Evolutionary conservation across 2,797 vertebrate species (phyloP).

Genomic region (Alauda arvensis): DNA sequence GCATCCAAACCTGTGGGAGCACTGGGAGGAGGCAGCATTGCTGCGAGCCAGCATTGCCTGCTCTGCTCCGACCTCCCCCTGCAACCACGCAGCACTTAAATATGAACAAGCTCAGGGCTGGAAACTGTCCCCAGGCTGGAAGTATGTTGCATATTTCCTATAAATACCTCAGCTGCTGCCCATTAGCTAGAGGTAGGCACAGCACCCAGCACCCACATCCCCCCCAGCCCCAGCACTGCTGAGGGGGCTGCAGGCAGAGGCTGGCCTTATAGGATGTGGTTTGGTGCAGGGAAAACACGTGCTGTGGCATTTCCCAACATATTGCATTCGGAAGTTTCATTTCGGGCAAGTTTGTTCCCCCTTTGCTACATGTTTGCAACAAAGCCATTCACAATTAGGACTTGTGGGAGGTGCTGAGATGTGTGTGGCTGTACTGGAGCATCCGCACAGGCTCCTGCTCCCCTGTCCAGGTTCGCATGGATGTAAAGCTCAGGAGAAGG

Average conservation of each 20-base stretch:
- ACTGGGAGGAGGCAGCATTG: neutral
- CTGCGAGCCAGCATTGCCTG: accelerated
- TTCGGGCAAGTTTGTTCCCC: neutral
- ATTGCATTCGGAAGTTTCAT: neutral
- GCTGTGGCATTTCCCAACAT: neutral
- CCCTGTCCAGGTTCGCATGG: accelerated
- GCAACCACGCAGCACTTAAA: accelerated
- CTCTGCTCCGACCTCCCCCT: neutral
- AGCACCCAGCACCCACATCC: neutral
- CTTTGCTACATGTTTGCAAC: accelerated
- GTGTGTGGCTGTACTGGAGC: neutral
- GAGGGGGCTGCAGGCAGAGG: neutral
- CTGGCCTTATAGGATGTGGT: accelerated
- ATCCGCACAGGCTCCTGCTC: neutral
- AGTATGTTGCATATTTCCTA: neutral
- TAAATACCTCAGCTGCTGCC: neutral
- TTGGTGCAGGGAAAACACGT: too few relatives aligned
- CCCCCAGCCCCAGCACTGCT: neutral
- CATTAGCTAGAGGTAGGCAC: neutral
- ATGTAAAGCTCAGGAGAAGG: neutral
- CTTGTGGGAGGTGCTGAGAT: neutral
- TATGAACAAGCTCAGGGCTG: neutral
- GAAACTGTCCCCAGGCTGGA: neutral
- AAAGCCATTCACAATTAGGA: neutral
- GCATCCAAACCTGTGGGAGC: neutral